These are phyloP conservation scores for Mellilla xanthometata DNA, from an alignment of 2,888 invertebrate genomes.

Conservation along the genomic window DNA sequence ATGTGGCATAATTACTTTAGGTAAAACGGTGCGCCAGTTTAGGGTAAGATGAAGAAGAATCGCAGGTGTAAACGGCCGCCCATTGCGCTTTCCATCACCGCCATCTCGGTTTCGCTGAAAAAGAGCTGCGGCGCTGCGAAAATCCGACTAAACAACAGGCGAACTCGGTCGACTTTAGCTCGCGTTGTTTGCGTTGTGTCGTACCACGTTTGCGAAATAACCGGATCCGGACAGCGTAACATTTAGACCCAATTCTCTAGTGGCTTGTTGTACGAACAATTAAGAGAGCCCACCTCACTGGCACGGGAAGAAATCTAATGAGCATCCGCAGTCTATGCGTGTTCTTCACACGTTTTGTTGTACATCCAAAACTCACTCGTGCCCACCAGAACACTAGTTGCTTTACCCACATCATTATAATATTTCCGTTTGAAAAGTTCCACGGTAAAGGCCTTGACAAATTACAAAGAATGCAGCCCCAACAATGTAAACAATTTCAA, in stretches of 20 bases:
- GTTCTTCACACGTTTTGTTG: slow-evolving; percentile 4
- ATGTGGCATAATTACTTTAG: slow-evolving; percentile 78
- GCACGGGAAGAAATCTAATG: slow-evolving; percentile 70
- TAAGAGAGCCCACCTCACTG: slow-evolving; percentile 71
- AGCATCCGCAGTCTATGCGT: slow-evolving; percentile 68
- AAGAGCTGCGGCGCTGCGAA: slow-evolving; percentile 36
- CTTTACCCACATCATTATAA: slow-evolving; percentile 20
- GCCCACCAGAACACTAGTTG: slow-evolving; percentile 16
- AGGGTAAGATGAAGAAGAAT: slow-evolving; percentile 80
- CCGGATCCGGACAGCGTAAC: slow-evolving; percentile 69
- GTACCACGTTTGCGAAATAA: slow-evolving; percentile 64
- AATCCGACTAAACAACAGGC: slow-evolving; percentile 50
- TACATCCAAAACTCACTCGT: slow-evolving; percentile 10
- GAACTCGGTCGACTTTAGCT: slow-evolving; percentile 60
- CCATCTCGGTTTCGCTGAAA: slow-evolving; percentile 36
- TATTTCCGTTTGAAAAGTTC: slow-evolving; percentile 37
- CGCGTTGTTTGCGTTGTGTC: slow-evolving; percentile 44
- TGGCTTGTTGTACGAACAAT: slow-evolving; percentile 81
- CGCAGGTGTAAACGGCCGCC: slow-evolving; percentile 77
- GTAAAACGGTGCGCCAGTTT: slow-evolving; percentile 73
- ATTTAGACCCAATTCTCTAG: slow-evolving; percentile 76
- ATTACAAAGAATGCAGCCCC: slow-evolving; percentile 34
- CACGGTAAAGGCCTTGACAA: slow-evolving; percentile 33
- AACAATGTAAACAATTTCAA: slow-evolving; percentile 51
- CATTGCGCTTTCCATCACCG: slow-evolving; percentile 74